Conservation (phyloP, 2,888 invertebrate species). For the Drosophila neotestacea region DNA sequence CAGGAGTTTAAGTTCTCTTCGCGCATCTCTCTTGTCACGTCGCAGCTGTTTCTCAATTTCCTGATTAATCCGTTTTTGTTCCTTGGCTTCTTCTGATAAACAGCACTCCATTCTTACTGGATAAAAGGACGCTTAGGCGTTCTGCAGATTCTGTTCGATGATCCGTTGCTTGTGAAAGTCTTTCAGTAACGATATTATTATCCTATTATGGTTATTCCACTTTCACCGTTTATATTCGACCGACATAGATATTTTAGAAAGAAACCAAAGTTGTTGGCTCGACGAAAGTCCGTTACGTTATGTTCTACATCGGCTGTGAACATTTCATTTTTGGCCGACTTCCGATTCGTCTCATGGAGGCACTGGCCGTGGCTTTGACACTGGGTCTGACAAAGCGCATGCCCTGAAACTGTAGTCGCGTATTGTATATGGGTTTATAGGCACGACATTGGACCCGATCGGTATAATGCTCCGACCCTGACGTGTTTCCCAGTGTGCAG, state of each 20-base stretch:
- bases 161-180: slow-evolving; percentile 36
- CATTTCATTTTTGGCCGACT: slow-evolving; percentile 48
- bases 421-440: slow-evolving; percentile 23
- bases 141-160: slow-evolving; percentile 34
- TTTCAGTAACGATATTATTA: neutral
- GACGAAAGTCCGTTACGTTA: slow-evolving; percentile 54
- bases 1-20: slow-evolving; percentile 97
- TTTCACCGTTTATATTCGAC: neutral
- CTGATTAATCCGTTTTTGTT: slow-evolving; percentile 99
- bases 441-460: slow-evolving; percentile 47
- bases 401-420: slow-evolving; percentile 19
- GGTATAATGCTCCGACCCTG: slow-evolving; percentile 18
- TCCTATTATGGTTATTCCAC: slow-evolving; percentile 5
- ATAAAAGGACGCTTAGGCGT: slow-evolving; percentile 77
- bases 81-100: slow-evolving; percentile 99
- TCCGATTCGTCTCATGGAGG: slow-evolving; percentile 10
- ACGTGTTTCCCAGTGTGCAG: slow-evolving; percentile 18
- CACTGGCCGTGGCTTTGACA: slow-evolving; percentile 57
- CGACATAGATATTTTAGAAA: slow-evolving; percentile 1
- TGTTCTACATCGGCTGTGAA: slow-evolving; percentile 44
- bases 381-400: slow-evolving; percentile 50
- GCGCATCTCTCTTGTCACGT: slow-evolving; percentile 99
- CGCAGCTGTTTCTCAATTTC: slow-evolving; percentile 99
- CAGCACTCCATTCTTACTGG: slow-evolving; percentile 97
- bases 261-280: slow-evolving; percentile 51